Base-by-base conservation (phyloP, 1,140 invertebrate genomes). In the Drosophila carrolli region DNA sequence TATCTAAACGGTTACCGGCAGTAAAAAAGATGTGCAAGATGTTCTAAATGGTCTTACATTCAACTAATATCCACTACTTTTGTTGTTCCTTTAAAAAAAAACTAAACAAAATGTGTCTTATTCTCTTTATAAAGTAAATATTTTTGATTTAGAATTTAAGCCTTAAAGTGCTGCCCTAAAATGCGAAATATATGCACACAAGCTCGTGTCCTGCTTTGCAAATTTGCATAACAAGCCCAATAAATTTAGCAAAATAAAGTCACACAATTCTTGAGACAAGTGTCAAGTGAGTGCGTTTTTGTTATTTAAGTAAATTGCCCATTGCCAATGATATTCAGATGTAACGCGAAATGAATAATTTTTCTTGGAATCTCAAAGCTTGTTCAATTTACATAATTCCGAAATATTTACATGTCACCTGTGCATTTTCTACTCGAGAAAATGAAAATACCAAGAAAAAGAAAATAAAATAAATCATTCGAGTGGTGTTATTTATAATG, bases 381-480 rank as follows among this genome's bases (percentile, higher is more conserved):
- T 41, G 13, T 59, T 47, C 9, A 35, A 67, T 65, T 37, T 37
- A 43, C 60, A 65, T 51, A 66, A 43, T 65, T 65, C 46, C 46
- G 7, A n/a, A 29, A 66, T 51, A 53, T 44, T 32, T 68, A 53
- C 65, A 37, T 43, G 65, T 67, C 60, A 67, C 60, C 27, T 60
- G 7, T 0, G 8, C 19, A 32, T 41, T 32, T 32, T 35, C 4
- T 13, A 4, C 5, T 5, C 9, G 29, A 16, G 8, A 37, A 2
- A 9, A 37, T 7, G 10, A 11, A 53, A 53, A 35, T 37, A 35
- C 16, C 11, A 10, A 35, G 50, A 60, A 29, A 40, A 19, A 51
- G 9, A 11, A 38, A 72, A 72, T 58, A 11, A 16, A 48, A 66
- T 72, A 55, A 51, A 68, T 68, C 60, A 68, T 19, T 68, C 37